Evolutionary conservation across 1,140 invertebrate species (phyloP), one percentile per base, ranked within the genome.

Genomic region (Lethrus apterus): DNA sequence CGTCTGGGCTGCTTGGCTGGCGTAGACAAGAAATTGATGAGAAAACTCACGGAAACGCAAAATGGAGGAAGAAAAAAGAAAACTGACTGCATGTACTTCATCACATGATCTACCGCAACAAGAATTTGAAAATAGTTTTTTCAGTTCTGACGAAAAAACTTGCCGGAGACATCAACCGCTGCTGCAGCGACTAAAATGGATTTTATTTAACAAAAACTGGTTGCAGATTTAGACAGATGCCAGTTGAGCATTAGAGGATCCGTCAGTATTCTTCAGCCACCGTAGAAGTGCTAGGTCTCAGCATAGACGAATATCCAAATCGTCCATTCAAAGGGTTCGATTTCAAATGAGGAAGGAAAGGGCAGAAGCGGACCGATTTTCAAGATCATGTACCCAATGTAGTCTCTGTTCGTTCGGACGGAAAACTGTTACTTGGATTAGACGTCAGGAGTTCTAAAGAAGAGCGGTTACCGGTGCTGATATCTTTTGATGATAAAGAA

Each of bases 11-110:
- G 7, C 10, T 52, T 54, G 50, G 47, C 36, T 14, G 54, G 49
- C 20, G 47, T 56, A 15, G 44, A 54, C 15, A 51, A 59, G 55
- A 57, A 52, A 31, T 42, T 47, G 9, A 14, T 48, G 0, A 46
- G 54, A 5, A 58, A 48, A 51, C 15, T 19, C 20, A 26, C 10
- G 20, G 20, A 4, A 42, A 26, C n/a, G 19, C 10, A 7, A 15
- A 29, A 7, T 26, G 15, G 18, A 42, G 9, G 35, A 38, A 20
- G 14, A 18, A 7, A 7, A 15, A 38, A 38, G 35, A 20, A 15
- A 38, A 13, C 4, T 38, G 7, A 34, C n/a, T n/a, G n/a, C n/a
- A n/a, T n/a, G n/a, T n/a, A 10, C 7, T 9, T 10, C 8, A 26
- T 26, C 5, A 5, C 19, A 26, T 7, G 14, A 33, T 32, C 9